Evolutionary conservation across 2,797 vertebrate genomes (phyloP), one percentile per base, ranked within the genome.

Genomic region (Phrynocephalus vlangalii): DNA sequence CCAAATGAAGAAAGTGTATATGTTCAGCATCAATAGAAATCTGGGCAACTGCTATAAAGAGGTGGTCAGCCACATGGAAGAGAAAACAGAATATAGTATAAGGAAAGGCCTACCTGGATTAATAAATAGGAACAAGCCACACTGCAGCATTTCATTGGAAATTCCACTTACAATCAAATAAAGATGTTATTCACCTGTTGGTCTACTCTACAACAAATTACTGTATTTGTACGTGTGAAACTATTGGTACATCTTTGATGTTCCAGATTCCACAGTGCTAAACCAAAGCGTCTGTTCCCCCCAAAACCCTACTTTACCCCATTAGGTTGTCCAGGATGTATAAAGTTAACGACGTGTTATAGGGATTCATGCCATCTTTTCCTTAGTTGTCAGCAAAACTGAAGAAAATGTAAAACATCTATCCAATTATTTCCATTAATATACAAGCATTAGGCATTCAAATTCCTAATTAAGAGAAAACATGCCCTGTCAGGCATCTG

Each of bases 381-480:
- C 88, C 94, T 96, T 93, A 86, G 91, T 95, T 95, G 95, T 97
- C 96, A 95, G 95, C 92, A 95, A 96, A 95, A 94, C 92, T 94
- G 94, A 95, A 95, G 93, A 93, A 95, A 97, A 96, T 96, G 95
- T 96, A 95, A 97, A 97, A 97, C 96, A 97, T 97, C 96, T 95
- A 96, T 97, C 96, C 96, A 98, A 98, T 98, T 98, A 98, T 98
- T 98, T 97, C 96, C 95, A 96, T 97, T 98, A 97, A 96, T 97
- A 97, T 97, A 96, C 93, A 93, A 96, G 96, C 96, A 98, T 98
- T 97, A 98, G 96, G 95, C 95, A 97, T 97, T 98, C 96, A 97
- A 92, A 98, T 97, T 97, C 96, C 96, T 98, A 98, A 98, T 98
- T 98, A 98, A 98, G 97, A 98, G 97, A 97, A 97, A 98, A 97